Conservation (phyloP, 2,888 invertebrate genomes). For the Eupithecia tripunctaria region DNA sequence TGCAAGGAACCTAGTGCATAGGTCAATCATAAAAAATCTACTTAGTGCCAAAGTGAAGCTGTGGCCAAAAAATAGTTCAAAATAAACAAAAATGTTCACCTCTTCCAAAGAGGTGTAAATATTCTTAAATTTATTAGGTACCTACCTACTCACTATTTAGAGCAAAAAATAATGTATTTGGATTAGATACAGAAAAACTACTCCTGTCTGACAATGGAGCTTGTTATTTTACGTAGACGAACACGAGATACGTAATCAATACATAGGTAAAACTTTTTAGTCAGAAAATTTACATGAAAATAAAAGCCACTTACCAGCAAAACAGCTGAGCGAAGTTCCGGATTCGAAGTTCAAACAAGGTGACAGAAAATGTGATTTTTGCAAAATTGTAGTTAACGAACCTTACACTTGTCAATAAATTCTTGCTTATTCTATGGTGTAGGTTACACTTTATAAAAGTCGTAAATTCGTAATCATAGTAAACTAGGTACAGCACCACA, state of each 20-base stretch:
- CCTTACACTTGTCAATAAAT: neutral
- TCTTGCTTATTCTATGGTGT: neutral
- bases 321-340: constrained; percentile 13
- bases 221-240: neutral
- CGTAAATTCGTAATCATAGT: neutral
- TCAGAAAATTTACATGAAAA: neutral
- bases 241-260: neutral
- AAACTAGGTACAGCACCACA: neutral
- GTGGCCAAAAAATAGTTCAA: no score
- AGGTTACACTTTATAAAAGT: neutral
- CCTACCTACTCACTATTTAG: no score
- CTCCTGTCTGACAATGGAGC: no score
- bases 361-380: constrained; percentile 12
- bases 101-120: no score
- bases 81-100: no score
- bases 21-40: no score
- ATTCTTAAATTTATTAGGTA: no score
- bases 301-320: constrained; percentile 31
- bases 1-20: no score
- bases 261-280: neutral
- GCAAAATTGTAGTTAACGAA: neutral
- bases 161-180: no score
- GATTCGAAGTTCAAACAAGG: constrained; percentile 22
- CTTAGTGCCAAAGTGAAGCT: no score
- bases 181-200: no score